These are phyloP conservation scores for Cancer borealis DNA, from an alignment of 2,888 invertebrate species.

Conservation along the genomic window DNA sequence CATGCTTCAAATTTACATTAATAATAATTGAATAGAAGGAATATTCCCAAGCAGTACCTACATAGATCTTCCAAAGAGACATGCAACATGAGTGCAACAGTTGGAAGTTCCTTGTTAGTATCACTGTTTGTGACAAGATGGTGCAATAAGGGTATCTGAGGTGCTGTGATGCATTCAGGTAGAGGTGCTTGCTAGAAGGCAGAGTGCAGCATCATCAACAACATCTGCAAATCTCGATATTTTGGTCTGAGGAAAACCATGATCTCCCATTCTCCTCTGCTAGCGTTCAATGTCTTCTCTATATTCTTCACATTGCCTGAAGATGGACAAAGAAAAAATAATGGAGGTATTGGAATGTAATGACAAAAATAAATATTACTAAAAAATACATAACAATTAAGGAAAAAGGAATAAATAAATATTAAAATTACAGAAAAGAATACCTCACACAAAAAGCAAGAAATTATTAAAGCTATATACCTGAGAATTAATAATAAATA, in stretches of 20 bases:
- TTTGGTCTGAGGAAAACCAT: conserved; percentile 57
- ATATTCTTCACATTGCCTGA: conserved; percentile 63
- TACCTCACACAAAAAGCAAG: not conserved
- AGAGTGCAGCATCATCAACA: conserved; percentile 52
- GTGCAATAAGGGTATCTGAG: not conserved
- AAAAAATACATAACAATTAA: too few relatives aligned
- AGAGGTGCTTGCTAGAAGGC: conserved; percentile 49
- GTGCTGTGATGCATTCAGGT: conserved; percentile 37
- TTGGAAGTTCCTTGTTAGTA: not conserved
- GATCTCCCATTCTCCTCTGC: conserved; percentile 57
- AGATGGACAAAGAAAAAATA: conserved; percentile 38
- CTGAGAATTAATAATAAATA: too few relatives aligned
- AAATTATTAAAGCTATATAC: not conserved
- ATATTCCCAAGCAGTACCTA: not conserved
- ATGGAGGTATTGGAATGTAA: not conserved
- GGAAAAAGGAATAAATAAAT: not conserved
- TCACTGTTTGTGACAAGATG: not conserved
- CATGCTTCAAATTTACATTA: not conserved
- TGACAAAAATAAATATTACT: not conserved
- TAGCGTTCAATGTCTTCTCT: conserved; percentile 58
- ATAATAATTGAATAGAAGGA: not conserved
- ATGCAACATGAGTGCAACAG: not conserved
- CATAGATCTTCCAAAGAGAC: not conserved
- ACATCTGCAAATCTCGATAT: conserved; percentile 53
- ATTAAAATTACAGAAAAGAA: not conserved